Evolutionary conservation across 2,888 invertebrate species (phyloP), one percentile per base, ranked within the genome.

Genomic region (Anagyrus pseudococci): DNA sequence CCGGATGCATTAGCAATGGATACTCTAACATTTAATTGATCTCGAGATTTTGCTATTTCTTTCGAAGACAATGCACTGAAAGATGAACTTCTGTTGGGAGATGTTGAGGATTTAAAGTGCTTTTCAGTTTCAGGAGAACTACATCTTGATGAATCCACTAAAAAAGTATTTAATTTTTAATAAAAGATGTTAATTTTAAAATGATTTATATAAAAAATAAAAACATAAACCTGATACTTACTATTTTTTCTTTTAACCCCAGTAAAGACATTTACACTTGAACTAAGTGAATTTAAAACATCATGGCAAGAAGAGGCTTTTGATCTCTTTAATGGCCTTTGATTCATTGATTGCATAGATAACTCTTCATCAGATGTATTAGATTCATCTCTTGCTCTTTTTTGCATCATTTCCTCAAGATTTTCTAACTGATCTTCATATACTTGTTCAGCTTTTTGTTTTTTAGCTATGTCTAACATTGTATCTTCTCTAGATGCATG

Each of bases 271-370:
- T 73, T 70, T 8, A 73, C 70, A 46, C 80, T 81, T 2, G 80
- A 80, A 63, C 78, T 78, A 33, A 80, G 67, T 1, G 80, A 81
- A 57, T 78, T 78, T 25, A 80, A 64, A 43, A 81, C 77, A 60
- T 80, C 80, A 48, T 77, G 76, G 63, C 79, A 80, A 2, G 80
- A 80, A 3, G 75, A 78, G 10, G 76, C 74, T 64, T 80, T 81
- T 13, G 78, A 71, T 59, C 78, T 71, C 61, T 81, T 81, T 4
- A 71, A 65, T 2, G 80, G 78, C 58, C 80, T 75, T 29, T 70
- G 50, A 17, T 64, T 64, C 66, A 71, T 73, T 33, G 62, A 73
- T 41, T 75, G 75, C 1, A 73, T 70, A 1, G 77, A 77, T 7
- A 66, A 33, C 2, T 80, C 66, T 1, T 62, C 64, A 33, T 67